Conservation (phyloP, 2,797 vertebrate species). For the Cossypha caffra region DNA sequence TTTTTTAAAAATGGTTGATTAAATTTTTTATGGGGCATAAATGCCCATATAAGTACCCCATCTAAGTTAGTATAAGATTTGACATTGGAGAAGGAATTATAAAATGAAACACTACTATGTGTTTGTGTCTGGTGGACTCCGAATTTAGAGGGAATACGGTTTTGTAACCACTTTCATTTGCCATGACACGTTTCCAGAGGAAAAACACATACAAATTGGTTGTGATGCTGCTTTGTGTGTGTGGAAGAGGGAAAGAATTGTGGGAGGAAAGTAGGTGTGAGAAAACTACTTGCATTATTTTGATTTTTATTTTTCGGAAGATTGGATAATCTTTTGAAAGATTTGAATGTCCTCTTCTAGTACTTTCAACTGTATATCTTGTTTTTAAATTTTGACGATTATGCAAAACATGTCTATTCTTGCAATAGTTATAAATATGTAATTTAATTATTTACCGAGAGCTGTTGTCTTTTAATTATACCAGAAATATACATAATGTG, state of each 20-base stretch:
- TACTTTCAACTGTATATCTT: conserved; percentile 71
- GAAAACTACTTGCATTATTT: conserved; percentile 40
- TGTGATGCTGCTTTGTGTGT: conserved; percentile 19
- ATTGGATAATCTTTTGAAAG: conserved; percentile 46
- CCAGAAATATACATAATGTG: conserved; percentile 57
- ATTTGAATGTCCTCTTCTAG: conserved; percentile 68
- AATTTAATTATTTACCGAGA: conserved; percentile 73
- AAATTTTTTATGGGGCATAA: not conserved
- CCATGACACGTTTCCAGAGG: not conserved
- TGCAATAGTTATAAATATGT: conserved; percentile 74
- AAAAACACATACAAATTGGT: not conserved
- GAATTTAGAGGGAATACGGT: not conserved
- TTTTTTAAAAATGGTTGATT: not conserved
- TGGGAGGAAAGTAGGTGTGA: conserved; percentile 1
- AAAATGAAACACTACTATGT: not conserved
- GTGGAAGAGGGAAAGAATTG: not conserved
- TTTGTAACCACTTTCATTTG: conserved; percentile 62
- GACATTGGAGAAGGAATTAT: not conserved
- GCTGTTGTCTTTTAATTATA: conserved; percentile 69
- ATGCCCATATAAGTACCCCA: not conserved
- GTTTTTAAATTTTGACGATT: conserved; percentile 56
- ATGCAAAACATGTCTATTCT: conserved; percentile 63
- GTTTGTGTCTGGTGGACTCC: conserved; percentile 13
- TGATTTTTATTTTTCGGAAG: conserved; percentile 17
- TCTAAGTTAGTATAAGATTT: not conserved